These are phyloP conservation scores for Isurus oxyrinchus DNA, from an alignment of 2,113 vertebrate species.

Conservation along the genomic window DNA sequence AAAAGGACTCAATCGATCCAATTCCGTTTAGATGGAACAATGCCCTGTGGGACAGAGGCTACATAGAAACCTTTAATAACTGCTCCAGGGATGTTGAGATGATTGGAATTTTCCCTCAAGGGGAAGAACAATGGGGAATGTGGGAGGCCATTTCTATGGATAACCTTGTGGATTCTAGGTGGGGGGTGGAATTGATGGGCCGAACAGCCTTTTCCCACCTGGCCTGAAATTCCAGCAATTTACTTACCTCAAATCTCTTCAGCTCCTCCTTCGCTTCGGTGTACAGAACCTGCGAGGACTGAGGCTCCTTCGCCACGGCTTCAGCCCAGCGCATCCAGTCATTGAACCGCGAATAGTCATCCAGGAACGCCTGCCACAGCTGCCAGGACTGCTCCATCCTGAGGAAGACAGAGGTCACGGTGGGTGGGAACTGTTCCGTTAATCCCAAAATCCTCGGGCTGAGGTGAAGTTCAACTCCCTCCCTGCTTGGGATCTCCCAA, in stretches of 20 bases:
- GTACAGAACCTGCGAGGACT: constrained; percentile 46
- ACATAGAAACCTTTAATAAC: no score
- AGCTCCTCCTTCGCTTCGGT: constrained; percentile 52
- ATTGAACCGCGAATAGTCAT: constrained; percentile 52
- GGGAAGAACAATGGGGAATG: no score
- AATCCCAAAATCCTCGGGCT: background rate
- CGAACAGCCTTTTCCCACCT: background rate
- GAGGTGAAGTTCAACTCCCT: background rate
- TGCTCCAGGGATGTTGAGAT: no score
- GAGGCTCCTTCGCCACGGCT: constrained; percentile 40
- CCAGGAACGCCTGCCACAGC: constrained; percentile 60
- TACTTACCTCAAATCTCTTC: constrained; percentile 57
- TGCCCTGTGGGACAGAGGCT: no score
- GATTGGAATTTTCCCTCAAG: no score
- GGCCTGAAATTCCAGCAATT: background rate
- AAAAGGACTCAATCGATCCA: no score
- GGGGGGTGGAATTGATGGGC: background rate
- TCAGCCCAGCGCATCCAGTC: constrained; percentile 59
- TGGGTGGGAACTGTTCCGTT: background rate
- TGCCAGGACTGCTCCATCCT: constrained; percentile 56
- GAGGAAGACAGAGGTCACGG: background rate
- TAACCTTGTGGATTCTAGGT: background rate
- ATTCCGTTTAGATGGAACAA: no score
- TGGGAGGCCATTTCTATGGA: background rate
- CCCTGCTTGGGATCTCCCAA: background rate